These are phyloP conservation scores for Baryphthengus martii DNA, from an alignment of 2,113 vertebrate genomes.

Conservation along the genomic window DNA sequence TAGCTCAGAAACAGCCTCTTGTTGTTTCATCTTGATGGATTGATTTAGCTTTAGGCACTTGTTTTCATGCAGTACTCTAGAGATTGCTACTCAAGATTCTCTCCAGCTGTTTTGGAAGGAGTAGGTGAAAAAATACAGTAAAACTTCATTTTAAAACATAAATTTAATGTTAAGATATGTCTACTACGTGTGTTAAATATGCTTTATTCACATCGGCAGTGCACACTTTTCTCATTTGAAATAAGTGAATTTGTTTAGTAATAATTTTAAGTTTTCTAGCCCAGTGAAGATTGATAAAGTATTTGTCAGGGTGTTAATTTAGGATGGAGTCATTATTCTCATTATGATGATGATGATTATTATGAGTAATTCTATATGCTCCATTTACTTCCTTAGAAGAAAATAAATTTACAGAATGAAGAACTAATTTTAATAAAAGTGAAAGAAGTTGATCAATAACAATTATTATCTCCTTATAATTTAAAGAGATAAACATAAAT, in stretches of 20 bases:
- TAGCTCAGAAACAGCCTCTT: neutral
- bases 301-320: neutral
- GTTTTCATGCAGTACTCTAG: neutral
- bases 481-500: neutral
- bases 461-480: neutral
- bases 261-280: neutral
- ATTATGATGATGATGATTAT: neutral
- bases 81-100: neutral
- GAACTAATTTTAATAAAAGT: neutral
- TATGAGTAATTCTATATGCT: neutral
- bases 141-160: neutral
- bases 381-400: neutral
- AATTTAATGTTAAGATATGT: neutral
- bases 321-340: neutral
- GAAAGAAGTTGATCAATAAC: neutral
- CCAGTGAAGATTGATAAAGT: neutral
- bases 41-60: neutral
- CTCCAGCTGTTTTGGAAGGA: neutral
- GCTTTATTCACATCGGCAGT: neutral
- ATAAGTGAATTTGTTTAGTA: neutral
- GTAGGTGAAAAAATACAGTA: neutral
- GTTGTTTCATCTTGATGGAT: neutral
- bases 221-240: neutral
- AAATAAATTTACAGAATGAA: neutral
- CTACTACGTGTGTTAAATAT: neutral